Evolutionary conservation across 2,113 vertebrate species (phyloP).

Genomic region (Carollia perspicillata): DNA sequence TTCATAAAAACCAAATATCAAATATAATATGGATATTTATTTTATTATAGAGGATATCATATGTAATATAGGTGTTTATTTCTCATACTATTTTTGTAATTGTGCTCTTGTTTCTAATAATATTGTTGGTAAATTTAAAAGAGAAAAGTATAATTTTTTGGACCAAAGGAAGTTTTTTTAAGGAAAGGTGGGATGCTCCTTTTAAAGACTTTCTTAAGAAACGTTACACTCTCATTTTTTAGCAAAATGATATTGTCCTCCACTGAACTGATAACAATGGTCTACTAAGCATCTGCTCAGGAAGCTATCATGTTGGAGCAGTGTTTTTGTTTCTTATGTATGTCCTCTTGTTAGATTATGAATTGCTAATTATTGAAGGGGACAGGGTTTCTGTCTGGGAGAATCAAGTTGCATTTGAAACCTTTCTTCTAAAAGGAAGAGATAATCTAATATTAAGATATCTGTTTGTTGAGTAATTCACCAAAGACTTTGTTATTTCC

Average conservation of each 20-base stretch:
- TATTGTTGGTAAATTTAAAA: slow-evolving; percentile 8
- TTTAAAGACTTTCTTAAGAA: slow-evolving; percentile 14
- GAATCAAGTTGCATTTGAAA: slow-evolving; percentile 9
- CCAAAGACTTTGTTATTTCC: slow-evolving; percentile 47
- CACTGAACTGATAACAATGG: neutral
- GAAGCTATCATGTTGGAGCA: neutral
- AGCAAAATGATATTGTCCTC: neutral
- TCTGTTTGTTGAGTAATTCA: slow-evolving; percentile 66
- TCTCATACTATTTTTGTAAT: neutral
- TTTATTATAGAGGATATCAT: neutral
- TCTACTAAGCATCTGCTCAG: neutral
- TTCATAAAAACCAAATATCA: neutral
- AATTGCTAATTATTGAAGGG: slow-evolving; percentile 35
- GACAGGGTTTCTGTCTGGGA: slow-evolving; percentile 3
- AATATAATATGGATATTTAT: neutral
- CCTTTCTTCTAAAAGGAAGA: slow-evolving; percentile 55
- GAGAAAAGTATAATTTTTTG: neutral
- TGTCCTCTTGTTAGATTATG: slow-evolving; percentile 9
- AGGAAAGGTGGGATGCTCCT: neutral
- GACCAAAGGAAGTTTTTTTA: neutral
- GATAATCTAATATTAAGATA: slow-evolving; percentile 54
- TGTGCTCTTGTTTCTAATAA: neutral
- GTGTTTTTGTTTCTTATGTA: neutral
- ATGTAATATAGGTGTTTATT: neutral
- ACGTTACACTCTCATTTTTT: neutral